Conservation (phyloP, 2,888 invertebrate genomes). For the Drosophila anceps region DNA sequence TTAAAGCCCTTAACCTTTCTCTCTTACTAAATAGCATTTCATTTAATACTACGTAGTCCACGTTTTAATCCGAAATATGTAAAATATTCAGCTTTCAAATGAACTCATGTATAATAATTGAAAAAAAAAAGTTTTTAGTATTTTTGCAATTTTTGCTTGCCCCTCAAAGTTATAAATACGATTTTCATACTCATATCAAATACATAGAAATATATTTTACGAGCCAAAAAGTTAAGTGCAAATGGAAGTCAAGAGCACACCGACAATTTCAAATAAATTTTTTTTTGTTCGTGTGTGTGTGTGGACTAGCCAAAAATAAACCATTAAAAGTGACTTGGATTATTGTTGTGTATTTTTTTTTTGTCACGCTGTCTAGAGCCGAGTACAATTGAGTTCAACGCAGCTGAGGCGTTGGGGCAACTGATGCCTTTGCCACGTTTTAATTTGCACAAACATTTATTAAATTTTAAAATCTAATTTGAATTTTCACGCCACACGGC, state of each 20-base stretch:
- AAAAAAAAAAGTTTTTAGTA: too few species aligned
- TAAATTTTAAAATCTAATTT: conserved; percentile 83
- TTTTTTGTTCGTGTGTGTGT: neutral
- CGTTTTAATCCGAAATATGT: neutral
- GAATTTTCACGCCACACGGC: conserved; percentile 76
- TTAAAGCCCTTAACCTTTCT: neutral
- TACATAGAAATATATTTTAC: conserved; percentile 5
- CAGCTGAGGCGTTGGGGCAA: conserved; percentile 37
- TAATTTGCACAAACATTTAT: conserved; percentile 77
- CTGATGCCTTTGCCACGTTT: conserved; percentile 68
- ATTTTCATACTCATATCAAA: neutral
- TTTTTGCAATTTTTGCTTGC: conserved; percentile 1
- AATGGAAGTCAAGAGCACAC: conserved; percentile 11
- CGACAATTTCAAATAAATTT: conserved; percentile 3
- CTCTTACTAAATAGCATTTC: too few species aligned
- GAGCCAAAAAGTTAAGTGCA: neutral
- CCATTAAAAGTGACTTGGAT: conserved; percentile 65
- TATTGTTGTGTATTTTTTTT: conserved; percentile 19
- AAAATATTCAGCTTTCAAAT: neutral
- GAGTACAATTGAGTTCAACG: conserved; percentile 13
- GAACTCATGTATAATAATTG: too few species aligned
- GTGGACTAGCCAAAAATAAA: conserved; percentile 61
- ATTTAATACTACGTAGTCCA: neutral
- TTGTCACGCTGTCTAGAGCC: conserved; percentile 44
- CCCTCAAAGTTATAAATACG: neutral